Base-by-base conservation (phyloP, 2,888 invertebrate species). In the Poecilobothrus nobilitatus region DNA sequence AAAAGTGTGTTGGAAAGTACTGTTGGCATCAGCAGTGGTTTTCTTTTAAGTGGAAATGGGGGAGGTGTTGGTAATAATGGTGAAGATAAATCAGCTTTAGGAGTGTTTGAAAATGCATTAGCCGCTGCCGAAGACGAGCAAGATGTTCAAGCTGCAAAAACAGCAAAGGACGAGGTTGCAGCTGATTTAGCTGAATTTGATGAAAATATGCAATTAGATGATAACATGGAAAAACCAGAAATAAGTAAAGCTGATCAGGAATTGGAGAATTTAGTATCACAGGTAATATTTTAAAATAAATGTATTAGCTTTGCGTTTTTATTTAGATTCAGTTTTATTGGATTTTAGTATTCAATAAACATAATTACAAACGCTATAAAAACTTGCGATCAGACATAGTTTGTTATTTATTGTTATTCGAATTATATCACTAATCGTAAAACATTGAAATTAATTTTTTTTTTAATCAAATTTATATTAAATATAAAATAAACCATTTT, bases 121-220 rank as follows among this genome's bases (percentile, higher is more conserved):
- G 93, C 94, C 33, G 91, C 93, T 68, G 95, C 92, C 67, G 97
- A 97, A 83, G 97, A 97, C 82, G 97, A 95, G 79, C 91, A 91
- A 70, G 97, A 97, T 83, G 95, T 94, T 22, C 89, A 90, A 74
- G 97, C 97, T 10, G 94, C 95, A 1, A 88, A 87, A 76, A 91
- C 90, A 0, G 95, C 95, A 4, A 91, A 92, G 76, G 94, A 93
- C 6, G 97, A 97, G 83, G 92, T 89, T 62, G 90, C 90, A 72
- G 91, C 91, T 18, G 94, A 95, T 81, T 85, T 96, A 73, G 95
- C 94, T 0, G 97, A 97, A 83, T 97, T 97, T 83, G 97, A 97
- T 83, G 97, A 97, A 83, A 91, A 89, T 76, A 92, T 95, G 83
- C 95, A 96, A 65, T 85, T 94, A 73, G 92, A 92, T 70, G 92